Base-by-base conservation (phyloP, 2,888 invertebrate species). In the Pammene aurita region DNA sequence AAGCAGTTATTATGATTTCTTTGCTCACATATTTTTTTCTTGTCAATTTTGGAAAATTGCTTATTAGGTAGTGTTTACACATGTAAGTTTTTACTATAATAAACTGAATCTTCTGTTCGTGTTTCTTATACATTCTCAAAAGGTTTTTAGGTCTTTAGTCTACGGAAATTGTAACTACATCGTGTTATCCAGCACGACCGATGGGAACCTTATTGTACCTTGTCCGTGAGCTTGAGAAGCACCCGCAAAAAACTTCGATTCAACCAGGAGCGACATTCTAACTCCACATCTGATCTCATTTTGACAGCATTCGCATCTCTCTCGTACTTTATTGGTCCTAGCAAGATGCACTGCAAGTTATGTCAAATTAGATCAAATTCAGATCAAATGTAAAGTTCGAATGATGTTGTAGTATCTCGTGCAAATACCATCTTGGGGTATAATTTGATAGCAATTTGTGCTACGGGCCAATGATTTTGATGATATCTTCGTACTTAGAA, bases 391-490 rank as follows among this genome's bases (percentile, higher is more conserved):
- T 4, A 2, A 48, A 10, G 5, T 48, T 48, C 48, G 26, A 52
- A 52, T 26, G 2, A 10, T 54, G 5, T 16, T 18, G 0, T 4
- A 10, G 26, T 11, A 26, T 14, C 13, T 50, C 57, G 44, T 61
- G 61, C 48, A 50, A 46, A 50, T 61, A 61, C 11, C 50, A 4
- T 2, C 55, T 56, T 16, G 41, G 63, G 67, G 18, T 68, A 35
- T 44, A 63, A 57, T 68, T 63, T 60, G 16, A 44, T 10, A 35
- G 63, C 57, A 63, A 68, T 68, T 68, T 67, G 56, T 50, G 34
- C 13, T 18, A 50, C 62, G 63, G 67, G 34, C 63, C 67, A 67
- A 67, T 54, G 66, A 38, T 62, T 50, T 50, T 42, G 67, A 67
- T 50, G 16, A 13, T 66, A 67, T 67, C 67, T 62, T 18, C 14